Evolutionary conservation across 2,888 invertebrate species (phyloP), one percentile per base, ranked within the genome.

Genomic region (Drosophila tanythrix): DNA sequence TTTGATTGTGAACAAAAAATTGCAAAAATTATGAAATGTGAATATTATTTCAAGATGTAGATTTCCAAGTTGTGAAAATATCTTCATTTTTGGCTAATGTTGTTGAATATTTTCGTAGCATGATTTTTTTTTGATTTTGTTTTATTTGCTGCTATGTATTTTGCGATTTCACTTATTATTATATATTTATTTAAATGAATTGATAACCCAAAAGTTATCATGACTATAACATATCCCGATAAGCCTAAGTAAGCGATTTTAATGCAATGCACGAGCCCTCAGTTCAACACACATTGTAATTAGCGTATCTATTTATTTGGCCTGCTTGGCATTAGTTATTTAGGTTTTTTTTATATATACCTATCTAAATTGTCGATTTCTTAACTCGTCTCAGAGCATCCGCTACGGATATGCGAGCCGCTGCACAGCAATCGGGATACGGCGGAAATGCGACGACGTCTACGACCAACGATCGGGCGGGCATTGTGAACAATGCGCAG

Each of bases 401-500:
- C 85, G 94, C 95, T 82, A 96, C 96, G 81, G 96, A 97, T 89
- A 97, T 97, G 97, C 95, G 96, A 93, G 95, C 96, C 91, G 95
- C 94, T 69, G 92, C 94, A 52, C 91, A 90, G 67, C 85, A 85
- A 43, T 53, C 78, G 13, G 89, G 89, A 35, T 74, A 91, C 8
- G 86, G 88, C 27, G 84, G 81, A 59, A 88, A 82, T 70, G 71
- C 63, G 40, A 81, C 90, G 76, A 81, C 90, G 77, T 83, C 93
- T 76, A 93, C 94, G 81, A 93, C 95, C 74, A 95, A 94, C 84
- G 95, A 96, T 93, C 95, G 95, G 88, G 95, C 96, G 88, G 96
- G 95, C 91, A 95, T 97, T 91, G 96, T 97, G 88, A 95, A 95
- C 91, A 96, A 97, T 94, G 97, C 96, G 92, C 96, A 96, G 93